Percentiles rank a stretch among this genome's conserved stretches.
phyloP scores from a whole-genome alignment of 2,113 vertebrate genomes.

The Labrus mixtus region DNA sequence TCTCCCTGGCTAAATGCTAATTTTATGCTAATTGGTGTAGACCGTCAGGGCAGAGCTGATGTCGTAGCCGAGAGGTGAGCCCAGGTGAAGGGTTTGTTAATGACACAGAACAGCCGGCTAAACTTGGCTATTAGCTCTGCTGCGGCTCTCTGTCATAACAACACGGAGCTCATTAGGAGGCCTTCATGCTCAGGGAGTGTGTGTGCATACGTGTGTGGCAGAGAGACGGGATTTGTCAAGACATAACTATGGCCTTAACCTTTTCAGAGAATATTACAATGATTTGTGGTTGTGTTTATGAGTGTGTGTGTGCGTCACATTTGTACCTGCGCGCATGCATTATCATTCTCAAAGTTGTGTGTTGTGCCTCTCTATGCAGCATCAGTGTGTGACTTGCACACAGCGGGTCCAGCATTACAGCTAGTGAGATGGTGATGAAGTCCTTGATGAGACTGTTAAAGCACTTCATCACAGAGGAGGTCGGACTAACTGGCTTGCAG shows the following conservation, averaged over 20 bases:
- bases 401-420: neutral
- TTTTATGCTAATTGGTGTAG: constrained; percentile 47
- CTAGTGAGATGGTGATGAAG: neutral
- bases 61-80: constrained; percentile 42
- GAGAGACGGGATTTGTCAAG: constrained; percentile 45
- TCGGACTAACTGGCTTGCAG: neutral
- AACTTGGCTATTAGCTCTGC: constrained; percentile 46
- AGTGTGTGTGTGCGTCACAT: neutral
- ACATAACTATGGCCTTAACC: constrained; percentile 55
- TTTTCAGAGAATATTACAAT: constrained; percentile 46
- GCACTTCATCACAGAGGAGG: neutral
- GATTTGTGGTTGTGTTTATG: constrained; percentile 16
- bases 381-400: neutral
- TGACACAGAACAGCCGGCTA: constrained; percentile 46
- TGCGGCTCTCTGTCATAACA: constrained; percentile 42
- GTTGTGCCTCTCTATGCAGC: neutral
- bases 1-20: constrained; percentile 46
- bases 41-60: constrained; percentile 20
- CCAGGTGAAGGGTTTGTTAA: constrained; percentile 50
- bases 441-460: neutral
- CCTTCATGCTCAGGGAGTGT: neutral
- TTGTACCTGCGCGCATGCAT: neutral
- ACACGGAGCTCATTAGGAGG: constrained; percentile 59
- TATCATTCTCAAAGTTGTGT: neutral
- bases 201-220: constrained; percentile 6